Conservation (phyloP, 2,113 vertebrate species). For the Bolborhynchus lineola region DNA sequence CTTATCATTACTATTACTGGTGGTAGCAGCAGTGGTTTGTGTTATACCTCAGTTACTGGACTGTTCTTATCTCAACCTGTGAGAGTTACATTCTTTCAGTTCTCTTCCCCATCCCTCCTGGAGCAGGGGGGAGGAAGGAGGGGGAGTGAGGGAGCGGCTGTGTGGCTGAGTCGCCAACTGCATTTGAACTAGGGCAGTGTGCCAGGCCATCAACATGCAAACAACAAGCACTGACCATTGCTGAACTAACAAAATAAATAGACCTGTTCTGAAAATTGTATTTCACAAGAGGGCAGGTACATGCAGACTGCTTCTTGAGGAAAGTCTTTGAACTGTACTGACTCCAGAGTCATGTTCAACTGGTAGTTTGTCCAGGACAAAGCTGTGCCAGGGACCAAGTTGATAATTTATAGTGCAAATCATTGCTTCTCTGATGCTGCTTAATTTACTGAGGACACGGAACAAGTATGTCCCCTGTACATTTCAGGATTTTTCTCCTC, state of each 20-base stretch:
- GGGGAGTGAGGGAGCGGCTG: too few species aligned
- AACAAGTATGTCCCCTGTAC: neutral
- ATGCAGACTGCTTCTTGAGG: neutral
- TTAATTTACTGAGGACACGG: neutral
- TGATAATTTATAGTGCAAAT: neutral
- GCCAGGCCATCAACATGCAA: neutral
- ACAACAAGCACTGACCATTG: neutral
- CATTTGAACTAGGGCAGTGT: too few species aligned
- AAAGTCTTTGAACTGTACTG: neutral
- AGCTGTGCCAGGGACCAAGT: neutral
- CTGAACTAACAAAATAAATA: neutral
- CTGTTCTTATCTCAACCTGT: too few species aligned
- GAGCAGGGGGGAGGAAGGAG: too few species aligned
- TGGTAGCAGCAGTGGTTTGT: too few species aligned
- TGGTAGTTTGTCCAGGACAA: neutral
- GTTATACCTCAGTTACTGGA: too few species aligned
- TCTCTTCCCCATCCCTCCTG: too few species aligned
- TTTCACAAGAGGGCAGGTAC: neutral
- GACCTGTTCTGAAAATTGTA: neutral
- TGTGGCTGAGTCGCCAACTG: too few species aligned
- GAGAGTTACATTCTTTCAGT: too few species aligned
- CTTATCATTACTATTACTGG: too few species aligned
- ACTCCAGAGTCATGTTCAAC: neutral
- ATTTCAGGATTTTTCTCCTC: neutral
- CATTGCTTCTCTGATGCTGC: neutral